phyloP scores from a whole-genome alignment of 2,888 invertebrate genomes.

The Nomada ruficornis region DNA sequence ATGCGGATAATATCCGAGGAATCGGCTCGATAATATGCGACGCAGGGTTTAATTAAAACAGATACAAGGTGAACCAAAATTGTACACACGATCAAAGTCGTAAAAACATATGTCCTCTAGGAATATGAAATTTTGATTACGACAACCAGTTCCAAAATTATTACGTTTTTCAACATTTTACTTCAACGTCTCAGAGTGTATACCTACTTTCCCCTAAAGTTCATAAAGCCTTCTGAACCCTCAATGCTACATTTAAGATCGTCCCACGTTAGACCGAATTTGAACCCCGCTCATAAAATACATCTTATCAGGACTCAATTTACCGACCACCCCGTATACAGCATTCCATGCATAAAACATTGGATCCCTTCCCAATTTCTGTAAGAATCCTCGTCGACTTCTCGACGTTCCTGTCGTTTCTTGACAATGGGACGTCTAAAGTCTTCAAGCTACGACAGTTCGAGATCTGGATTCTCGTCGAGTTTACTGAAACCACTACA shows the following conservation, averaged over 20 bases:
- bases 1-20: not conserved
- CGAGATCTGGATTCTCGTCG: constrained; percentile 20
- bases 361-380: not conserved
- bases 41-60: not conserved
- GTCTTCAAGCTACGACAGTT: constrained; percentile 2
- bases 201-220: no score
- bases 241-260: no score
- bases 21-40: not conserved
- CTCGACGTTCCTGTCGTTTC: not conserved
- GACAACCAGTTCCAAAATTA: no score
- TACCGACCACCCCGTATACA: not conserved
- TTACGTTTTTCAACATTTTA: no score
- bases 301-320: not conserved
- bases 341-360: constrained; percentile 27
- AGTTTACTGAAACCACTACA: constrained; percentile 24
- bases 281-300: not conserved
- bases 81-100: no score
- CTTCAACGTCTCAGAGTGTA: no score
- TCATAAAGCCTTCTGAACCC: no score
- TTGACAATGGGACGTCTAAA: not conserved
- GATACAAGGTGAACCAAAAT: no score
- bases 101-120: no score
- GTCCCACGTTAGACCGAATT: not conserved
- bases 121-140: no score
- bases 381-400: constrained; percentile 11